A percentile compares a stretch with the other conserved stretches of the same genome.
phyloP scores from a whole-genome alignment of 2,113 vertebrate genomes.

The Pseudorasbora parva region DNA sequence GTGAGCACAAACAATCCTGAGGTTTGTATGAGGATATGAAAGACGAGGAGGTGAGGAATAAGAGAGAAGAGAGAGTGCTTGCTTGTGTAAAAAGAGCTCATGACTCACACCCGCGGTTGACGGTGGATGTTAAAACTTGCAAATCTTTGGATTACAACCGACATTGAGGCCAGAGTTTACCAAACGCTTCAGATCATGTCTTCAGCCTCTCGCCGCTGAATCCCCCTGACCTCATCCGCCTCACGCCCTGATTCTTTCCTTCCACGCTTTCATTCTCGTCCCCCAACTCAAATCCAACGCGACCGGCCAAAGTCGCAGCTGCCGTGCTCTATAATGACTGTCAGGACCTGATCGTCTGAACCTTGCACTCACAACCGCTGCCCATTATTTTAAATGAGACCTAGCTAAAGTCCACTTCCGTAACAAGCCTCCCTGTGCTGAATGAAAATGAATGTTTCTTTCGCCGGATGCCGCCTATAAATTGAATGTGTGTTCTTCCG shows the following conservation, averaged over 20 bases:
- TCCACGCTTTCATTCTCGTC: conserved; percentile 22
- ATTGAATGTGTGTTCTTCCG: not conserved
- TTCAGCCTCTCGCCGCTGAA: not conserved
- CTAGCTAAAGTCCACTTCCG: conserved; percentile 56
- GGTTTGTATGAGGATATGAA: conserved; percentile 29
- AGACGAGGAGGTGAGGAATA: conserved; percentile 18
- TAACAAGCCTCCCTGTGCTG: conserved; percentile 51
- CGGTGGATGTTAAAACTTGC: not conserved
- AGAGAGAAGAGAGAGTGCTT: conserved; percentile 36
- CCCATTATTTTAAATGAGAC: conserved; percentile 70
- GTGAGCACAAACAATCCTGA: not conserved
- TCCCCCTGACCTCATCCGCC: conserved; percentile 15
- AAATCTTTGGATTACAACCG: conserved; percentile 7
- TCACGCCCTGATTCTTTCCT: conserved; percentile 13
- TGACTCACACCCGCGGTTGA: conserved; percentile 9
- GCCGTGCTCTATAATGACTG: conserved; percentile 53
- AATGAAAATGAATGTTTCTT: conserved; percentile 33
- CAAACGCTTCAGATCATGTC: not conserved
- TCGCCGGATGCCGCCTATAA: not conserved
- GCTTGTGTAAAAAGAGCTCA: conserved; percentile 16
- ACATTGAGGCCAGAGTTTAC: not conserved
- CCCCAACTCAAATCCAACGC: not conserved
- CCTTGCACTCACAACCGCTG: conserved; percentile 51
- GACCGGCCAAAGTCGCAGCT: not conserved
- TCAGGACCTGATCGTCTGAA: conserved; percentile 41